Base-by-base conservation (phyloP, 1,140 invertebrate genomes). In the Meloidogyne exigua region DNA sequence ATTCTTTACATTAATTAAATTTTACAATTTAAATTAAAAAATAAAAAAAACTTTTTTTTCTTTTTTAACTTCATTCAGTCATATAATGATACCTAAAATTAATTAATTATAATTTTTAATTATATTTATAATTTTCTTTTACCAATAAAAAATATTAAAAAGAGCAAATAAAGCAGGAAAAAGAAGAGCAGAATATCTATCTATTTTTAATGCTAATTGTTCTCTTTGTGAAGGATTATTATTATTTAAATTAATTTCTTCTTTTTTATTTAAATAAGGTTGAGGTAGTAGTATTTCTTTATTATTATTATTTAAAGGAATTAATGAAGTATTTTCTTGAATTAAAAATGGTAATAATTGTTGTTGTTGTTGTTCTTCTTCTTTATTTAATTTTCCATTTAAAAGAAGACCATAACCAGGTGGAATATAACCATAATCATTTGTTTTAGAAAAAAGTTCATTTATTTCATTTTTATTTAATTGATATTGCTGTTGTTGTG, bases 101-200 rank as follows among this genome's bases (percentile, higher is more conserved):
- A 42, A 7, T 68, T n/a, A 7, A 25, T 7, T 25, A 32, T 18
- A 67, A 25, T 32, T n/a, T 36, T 32, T 21, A 32, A 25, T 65
- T 7, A 21, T 21, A 67, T 4, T 21, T 21, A 11, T 18, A 28
- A 21, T 18, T 66, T 13, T 13, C 15, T 67, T 18, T 39, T 75
- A 85, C 88, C 88, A 88, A 75, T 88, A 89, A 77, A 85, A 80
- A 32, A 85, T 80, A 71, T 89, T 89, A 75, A 89, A 88, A 13
- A 89, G 39, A 23, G 84, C 80, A 77, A 89, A 89, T 25, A 87
- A 83, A 28, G 82, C 80, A 7, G 88, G 89, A 76, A 89, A 89
- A 15, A 88, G 63, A 44, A 87, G 80, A 10, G 86, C 80, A 0
- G 88, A 89, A 42, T 88, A 81, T 49, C 82, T 80, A 77, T 89